Base-by-base conservation (phyloP, 1,140 invertebrate species). In the Panulirus ornatus region DNA sequence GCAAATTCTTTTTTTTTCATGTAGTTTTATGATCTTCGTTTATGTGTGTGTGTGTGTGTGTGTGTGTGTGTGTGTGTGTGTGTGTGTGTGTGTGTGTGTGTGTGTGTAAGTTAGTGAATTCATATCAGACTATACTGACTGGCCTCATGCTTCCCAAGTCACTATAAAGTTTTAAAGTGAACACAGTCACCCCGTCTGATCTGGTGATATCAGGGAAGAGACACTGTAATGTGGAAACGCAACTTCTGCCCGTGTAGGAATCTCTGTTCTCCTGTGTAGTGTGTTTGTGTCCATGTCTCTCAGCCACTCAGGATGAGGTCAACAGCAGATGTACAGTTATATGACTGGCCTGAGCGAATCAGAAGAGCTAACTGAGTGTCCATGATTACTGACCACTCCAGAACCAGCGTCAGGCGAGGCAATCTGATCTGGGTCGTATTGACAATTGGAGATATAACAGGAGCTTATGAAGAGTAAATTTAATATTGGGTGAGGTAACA, bases 1-100 rank as follows among this genome's bases (percentile, higher is more conserved):
- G n/a, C n/a, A n/a, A n/a, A n/a, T n/a, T n/a, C n/a, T n/a, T n/a
- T n/a, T n/a, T n/a, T n/a, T n/a, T n/a, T n/a, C n/a, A n/a, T n/a
- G n/a, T n/a, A n/a, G n/a, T n/a, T n/a, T n/a, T n/a, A n/a, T n/a
- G 8, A 16, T 58, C 11, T 58, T 11, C 22, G 11, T 58, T 11
- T 58, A 22, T 58, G 22, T 58, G 51, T 58, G 51, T 58, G 51
- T 58, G 51, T 58, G 51, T 58, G 51, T 58, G 51, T 58, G 51
- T 58, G 51, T 58, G 51, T 58, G 51, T 58, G 51, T 58, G 51
- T 58, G 51, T 58, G 51, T 58, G 51, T 58, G 51, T 58, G 51
- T 58, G 51, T 58, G 51, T 58, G 51, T 58, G 51, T 58, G 51
- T 58, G 51, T 58, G 51, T 58, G 51, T 11, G 22, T 58, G 22